A percentile compares a stretch with the other conserved stretches of the same genome.
These are phyloP conservation scores for Phalacrocorax aristotelis DNA, from an alignment of 2,113 vertebrate genomes.

Conservation along the genomic window DNA sequence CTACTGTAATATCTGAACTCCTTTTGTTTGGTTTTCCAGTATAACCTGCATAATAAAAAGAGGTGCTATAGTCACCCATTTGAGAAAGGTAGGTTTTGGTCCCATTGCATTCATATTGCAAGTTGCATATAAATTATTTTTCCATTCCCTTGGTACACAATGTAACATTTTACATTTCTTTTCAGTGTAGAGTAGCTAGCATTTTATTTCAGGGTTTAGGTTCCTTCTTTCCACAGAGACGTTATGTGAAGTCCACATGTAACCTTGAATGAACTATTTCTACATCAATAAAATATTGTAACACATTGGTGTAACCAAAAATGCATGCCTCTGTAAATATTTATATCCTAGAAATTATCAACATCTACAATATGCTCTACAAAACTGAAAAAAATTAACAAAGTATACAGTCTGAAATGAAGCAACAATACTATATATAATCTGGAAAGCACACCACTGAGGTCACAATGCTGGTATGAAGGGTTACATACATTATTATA, in stretches of 20 bases:
- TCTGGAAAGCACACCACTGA: background rate
- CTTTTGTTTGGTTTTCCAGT: background rate
- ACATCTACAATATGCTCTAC: background rate
- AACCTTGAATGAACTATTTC: background rate
- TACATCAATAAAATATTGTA: background rate
- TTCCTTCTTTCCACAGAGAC: background rate
- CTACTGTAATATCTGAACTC: background rate
- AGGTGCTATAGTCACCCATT: background rate
- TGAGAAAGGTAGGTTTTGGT: background rate
- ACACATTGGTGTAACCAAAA: background rate
- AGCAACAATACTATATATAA: background rate
- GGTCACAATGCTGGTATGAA: background rate
- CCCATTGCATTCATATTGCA: background rate
- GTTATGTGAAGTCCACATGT: background rate
- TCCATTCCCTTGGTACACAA: background rate
- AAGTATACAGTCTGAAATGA: background rate
- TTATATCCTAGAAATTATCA: background rate
- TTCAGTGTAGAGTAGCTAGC: background rate
- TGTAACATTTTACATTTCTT: background rate
- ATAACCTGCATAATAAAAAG: background rate
- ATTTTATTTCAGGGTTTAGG: background rate
- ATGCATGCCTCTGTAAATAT: background rate
- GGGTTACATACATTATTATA: accelerated
- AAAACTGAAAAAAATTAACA: background rate
- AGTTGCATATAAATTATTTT: background rate